These are phyloP conservation scores for Drosophila ustulata DNA, from an alignment of 2,888 invertebrate genomes.

Conservation along the genomic window DNA sequence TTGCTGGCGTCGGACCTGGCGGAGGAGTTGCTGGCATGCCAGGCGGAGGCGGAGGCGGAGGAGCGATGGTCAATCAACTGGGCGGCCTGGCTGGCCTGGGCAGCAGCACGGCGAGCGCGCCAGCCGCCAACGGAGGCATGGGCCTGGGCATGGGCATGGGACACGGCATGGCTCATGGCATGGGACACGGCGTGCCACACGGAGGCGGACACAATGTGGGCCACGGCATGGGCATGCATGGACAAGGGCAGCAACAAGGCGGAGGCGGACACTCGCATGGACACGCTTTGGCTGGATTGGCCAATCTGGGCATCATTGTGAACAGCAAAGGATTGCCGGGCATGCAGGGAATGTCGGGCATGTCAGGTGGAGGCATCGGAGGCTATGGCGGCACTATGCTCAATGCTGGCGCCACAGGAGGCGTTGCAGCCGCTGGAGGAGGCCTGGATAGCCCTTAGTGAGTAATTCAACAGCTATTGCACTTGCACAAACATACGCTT, in stretches of 20 bases:
- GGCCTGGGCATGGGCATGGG: conserved; percentile 27
- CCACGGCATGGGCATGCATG: conserved; percentile 28
- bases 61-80: conserved; percentile 51
- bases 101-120: conserved; percentile 37
- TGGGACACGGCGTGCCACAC: conserved; percentile 33
- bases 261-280: conserved; percentile 67
- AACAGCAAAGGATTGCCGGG: conserved; percentile 58
- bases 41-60: conserved; percentile 33
- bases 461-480: conserved; percentile 54
- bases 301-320: conserved; percentile 77
- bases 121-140: conserved; percentile 24
- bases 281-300: conserved; percentile 77
- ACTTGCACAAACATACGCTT: conserved; percentile 23
- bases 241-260: conserved; percentile 4
- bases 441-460: conserved; percentile 70
- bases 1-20: conserved; percentile 16
- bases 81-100: conserved; percentile 38
- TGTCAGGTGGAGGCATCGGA: conserved; percentile 30
- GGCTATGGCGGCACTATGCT: conserved; percentile 60
- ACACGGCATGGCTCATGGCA: conserved; percentile 17
- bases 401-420: conserved; percentile 60
- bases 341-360: conserved; percentile 35
- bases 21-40: conserved; percentile 11
- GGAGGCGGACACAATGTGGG: conserved; percentile 23
- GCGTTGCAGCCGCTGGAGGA: conserved; percentile 52